Percentiles rank a stretch among this genome's conserved stretches.
Conservation (phyloP, 2,888 invertebrate species). For the Cantharis lateralis region DNA sequence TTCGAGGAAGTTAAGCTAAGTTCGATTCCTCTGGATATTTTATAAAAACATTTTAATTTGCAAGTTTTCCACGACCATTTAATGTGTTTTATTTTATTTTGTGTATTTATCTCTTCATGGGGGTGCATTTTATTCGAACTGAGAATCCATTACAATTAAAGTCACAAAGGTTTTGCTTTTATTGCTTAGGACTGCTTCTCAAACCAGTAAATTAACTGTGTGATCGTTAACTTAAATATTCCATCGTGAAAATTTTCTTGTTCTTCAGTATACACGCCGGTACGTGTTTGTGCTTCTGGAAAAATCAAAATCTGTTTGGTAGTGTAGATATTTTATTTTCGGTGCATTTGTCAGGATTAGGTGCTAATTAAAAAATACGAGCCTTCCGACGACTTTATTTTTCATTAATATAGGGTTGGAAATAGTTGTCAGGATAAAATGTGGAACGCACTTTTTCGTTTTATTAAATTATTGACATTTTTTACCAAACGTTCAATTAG, state of each 20-base stretch:
- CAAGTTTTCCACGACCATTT: not conserved
- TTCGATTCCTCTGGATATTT: not conserved
- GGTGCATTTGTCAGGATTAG: not conserved
- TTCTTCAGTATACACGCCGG: not conserved
- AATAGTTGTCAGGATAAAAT: not conserved
- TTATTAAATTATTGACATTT: constrained; percentile 1
- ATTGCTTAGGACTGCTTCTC: not conserved
- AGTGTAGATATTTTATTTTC: not conserved
- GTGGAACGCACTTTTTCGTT: not conserved
- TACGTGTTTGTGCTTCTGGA: not conserved
- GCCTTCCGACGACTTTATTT: not conserved
- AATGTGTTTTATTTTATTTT: not conserved
- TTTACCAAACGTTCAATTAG: not conserved
- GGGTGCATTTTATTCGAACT: not conserved
- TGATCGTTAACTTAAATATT: not conserved
- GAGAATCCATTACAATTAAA: not conserved
- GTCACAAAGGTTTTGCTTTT: not conserved
- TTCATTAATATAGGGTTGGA: not conserved
- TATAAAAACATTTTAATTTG: not conserved
- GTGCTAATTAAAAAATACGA: not conserved
- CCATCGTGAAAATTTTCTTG: not conserved
- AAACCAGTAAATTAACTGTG: not conserved
- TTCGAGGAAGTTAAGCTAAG: too few species aligned
- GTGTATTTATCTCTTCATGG: not conserved
- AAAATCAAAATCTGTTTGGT: not conserved